Percentiles rank a stretch among this genome's conserved stretches.
These are phyloP conservation scores for Hemicrepidius hirtus DNA, from an alignment of 2,888 invertebrate species.

Conservation along the genomic window DNA sequence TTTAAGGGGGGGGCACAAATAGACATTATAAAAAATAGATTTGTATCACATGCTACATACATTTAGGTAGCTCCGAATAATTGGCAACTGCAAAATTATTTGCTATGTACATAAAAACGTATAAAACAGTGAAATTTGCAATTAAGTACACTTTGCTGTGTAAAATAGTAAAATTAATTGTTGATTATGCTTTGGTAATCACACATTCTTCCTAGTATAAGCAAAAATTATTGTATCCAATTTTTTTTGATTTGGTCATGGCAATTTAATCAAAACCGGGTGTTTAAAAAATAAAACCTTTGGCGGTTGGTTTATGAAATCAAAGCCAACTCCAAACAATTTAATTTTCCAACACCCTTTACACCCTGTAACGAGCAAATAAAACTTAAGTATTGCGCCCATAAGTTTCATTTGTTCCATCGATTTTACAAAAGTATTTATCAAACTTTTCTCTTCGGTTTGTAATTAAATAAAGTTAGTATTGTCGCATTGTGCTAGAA, in stretches of 20 bases:
- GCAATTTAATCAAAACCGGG: no score
- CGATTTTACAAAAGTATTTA: no score
- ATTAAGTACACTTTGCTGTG: constrained; percentile 35
- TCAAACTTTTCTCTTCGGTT: no score
- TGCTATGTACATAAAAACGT: constrained; percentile 5
- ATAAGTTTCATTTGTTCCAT: no score
- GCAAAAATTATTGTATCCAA: constrained; percentile 18
- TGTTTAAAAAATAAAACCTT: neutral
- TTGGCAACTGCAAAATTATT: constrained; percentile 21
- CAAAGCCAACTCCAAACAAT: no score
- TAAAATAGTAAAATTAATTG: constrained; percentile 3
- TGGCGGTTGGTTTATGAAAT: no score
- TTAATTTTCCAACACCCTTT: neutral
- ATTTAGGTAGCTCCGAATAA: constrained; percentile 26
- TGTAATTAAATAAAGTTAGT: neutral
- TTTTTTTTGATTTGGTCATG: constrained; percentile 21
- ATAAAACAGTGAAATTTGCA: constrained; percentile 7
- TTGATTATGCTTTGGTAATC: neutral
- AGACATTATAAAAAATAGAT: constrained; percentile 36
- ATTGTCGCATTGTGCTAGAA: neutral
- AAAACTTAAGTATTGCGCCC: neutral
- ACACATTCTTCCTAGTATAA: neutral
- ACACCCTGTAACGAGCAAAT: constrained; percentile 1
- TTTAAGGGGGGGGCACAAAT: constrained; percentile 17
- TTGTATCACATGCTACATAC: constrained; percentile 36